phyloP scores from a whole-genome alignment of 1,140 invertebrate species.

The Helicoverpa zea region DNA sequence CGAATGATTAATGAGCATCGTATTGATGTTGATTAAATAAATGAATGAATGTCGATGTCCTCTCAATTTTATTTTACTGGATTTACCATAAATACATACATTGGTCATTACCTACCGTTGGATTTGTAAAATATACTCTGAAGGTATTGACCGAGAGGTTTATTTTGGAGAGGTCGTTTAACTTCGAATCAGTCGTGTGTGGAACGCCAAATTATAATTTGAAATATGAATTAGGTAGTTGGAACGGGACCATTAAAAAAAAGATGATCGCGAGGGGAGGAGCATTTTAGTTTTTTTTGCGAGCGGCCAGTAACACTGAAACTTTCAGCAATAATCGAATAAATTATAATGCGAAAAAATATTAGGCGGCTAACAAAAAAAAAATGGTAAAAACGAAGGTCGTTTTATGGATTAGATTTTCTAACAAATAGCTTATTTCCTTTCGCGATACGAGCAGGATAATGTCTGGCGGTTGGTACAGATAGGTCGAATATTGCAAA shows the following conservation, averaged over 20 bases:
- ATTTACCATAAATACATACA: too few species aligned
- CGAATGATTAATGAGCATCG: too few species aligned
- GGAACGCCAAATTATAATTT: slow-evolving; percentile 35
- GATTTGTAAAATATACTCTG: slow-evolving; percentile 11
- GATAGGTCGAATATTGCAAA: slow-evolving; percentile 1
- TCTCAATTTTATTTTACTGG: too few species aligned
- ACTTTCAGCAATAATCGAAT: too few species aligned
- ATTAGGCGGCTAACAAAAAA: too few species aligned
- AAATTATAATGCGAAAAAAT: too few species aligned
- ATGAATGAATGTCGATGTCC: too few species aligned
- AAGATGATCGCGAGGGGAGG: not conserved
- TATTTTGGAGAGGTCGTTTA: slow-evolving; percentile 46
- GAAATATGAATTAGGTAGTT: not conserved
- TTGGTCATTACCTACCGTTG: too few species aligned
- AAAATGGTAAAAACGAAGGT: not conserved
- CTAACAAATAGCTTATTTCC: slow-evolving; percentile 14
- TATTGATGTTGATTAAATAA: too few species aligned
- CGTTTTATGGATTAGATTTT: not conserved
- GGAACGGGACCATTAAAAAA: not conserved
- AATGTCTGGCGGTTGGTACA: not conserved
- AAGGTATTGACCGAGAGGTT: slow-evolving; percentile 48
- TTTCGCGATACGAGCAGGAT: slow-evolving; percentile 1
- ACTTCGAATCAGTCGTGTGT: slow-evolving; percentile 48
- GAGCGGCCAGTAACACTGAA: too few species aligned
- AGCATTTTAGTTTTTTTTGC: not conserved